Base-by-base conservation (phyloP, 2,113 vertebrate species). In the Bubo bubo region DNA sequence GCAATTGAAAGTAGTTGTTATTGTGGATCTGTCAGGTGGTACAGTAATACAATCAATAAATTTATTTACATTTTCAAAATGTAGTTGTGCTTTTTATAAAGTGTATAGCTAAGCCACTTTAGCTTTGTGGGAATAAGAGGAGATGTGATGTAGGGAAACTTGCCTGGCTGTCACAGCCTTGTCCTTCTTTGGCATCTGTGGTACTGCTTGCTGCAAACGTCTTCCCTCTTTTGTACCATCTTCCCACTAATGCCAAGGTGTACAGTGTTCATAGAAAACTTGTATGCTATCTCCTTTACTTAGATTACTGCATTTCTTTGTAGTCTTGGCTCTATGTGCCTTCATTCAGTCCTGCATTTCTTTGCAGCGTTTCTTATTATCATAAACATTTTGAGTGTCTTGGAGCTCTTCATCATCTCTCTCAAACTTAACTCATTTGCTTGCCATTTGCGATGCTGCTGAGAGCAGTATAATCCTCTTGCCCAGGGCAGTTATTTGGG, bases 161-260 rank as follows among this genome's bases (percentile, higher is more conserved):
- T 77, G 63, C 3, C 35, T 62, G 59, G 14, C 55, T 86, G 50
- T 83, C 62, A 32, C 45, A 92, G 41, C n/a, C 23, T 67, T 73
- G 66, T 70, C 37, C 8, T 14, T 43, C 19, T 76, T 35, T 1
- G 8, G 27, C 12, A 21, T 41, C n/a, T 37, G 43, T 0, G 0
- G 34, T 60, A 8, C 60, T 39, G 2, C 47, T 74, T 47, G 22
- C 67, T 90, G 30, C 28, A 39, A 27, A 27, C 9, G 7, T 63
- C 73, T 70, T 73, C 62, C 52, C 10, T 35, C 26, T 58, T 88
- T 22, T 45, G 27, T 30, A 8, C 27, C 16, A 4, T 72, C 59
- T 83, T 76, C 53, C 49, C 21, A 2, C 37, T 71, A 47, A 50
- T 55, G 22, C 37, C 0, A 2, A 58, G 23, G 39, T 21, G 24